These are phyloP conservation scores for Triops longicaudatus DNA, from an alignment of 1,140 invertebrate species.

Conservation along the genomic window DNA sequence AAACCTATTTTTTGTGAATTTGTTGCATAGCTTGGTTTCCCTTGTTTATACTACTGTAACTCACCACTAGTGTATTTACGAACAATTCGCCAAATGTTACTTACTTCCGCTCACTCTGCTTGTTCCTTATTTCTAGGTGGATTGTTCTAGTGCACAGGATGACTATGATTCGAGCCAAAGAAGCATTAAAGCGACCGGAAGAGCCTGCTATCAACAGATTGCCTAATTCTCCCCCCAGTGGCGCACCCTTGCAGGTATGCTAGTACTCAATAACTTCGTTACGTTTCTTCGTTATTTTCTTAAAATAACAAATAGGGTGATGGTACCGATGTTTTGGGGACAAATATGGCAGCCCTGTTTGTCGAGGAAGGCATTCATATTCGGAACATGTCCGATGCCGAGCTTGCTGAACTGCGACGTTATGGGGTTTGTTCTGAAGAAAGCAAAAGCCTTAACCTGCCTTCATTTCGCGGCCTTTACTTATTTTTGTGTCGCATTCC, in stretches of 20 bases:
- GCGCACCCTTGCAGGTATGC: background rate
- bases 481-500: slow-evolving; percentile 74
- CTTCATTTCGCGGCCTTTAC: slow-evolving; percentile 68
- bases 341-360: background rate
- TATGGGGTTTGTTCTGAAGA: slow-evolving; percentile 73
- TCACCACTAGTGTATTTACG: too few relatives aligned
- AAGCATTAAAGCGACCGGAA: slow-evolving; percentile 28
- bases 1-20: too few relatives aligned
- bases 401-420: slow-evolving; percentile 43
- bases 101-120: too few relatives aligned
- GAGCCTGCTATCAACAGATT: background rate
- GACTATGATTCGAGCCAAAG: slow-evolving; percentile 26
- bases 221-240: background rate
- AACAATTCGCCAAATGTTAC: too few relatives aligned
- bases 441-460: slow-evolving; percentile 61
- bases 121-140: slow-evolving; percentile 8
- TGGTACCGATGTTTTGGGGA: background rate
- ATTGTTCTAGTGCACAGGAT: slow-evolving; percentile 25
- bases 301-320: too few relatives aligned
- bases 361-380: background rate
- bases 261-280: background rate
- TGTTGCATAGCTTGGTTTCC: too few relatives aligned
- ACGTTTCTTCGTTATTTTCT: background rate
- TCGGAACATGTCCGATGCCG: slow-evolving; percentile 37
- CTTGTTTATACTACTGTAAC: too few relatives aligned